These are phyloP conservation scores for Pantelozetes paolii DNA, from an alignment of 2,888 invertebrate species.

Conservation along the genomic window DNA sequence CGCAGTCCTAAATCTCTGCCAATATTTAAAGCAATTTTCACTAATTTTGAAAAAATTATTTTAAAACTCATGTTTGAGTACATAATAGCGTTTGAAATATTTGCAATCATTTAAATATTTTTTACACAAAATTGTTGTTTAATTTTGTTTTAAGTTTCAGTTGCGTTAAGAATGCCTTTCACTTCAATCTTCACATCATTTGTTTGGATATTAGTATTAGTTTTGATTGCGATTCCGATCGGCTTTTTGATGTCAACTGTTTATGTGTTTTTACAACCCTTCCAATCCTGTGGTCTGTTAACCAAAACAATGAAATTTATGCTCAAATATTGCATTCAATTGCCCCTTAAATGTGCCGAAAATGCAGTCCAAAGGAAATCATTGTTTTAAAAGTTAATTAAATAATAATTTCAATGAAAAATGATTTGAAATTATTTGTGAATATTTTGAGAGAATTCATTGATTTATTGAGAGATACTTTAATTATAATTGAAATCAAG, in stretches of 20 bases:
- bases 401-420: neutral
- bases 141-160: too few species aligned
- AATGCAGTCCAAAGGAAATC: constrained; percentile 12
- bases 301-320: constrained; percentile 35
- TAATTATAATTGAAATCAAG: too few species aligned
- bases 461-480: too few species aligned
- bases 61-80: neutral
- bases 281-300: constrained; percentile 39
- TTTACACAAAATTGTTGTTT: too few species aligned
- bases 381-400: neutral
- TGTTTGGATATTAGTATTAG: constrained; percentile 32
- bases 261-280: constrained; percentile 40
- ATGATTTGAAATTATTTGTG: neutral
- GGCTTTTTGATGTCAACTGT: constrained; percentile 36
- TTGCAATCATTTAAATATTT: neutral
- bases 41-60: neutral
- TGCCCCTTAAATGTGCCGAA: constrained; percentile 32
- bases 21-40: neutral
- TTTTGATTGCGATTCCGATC: constrained; percentile 39
- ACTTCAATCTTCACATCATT: neutral
- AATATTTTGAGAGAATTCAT: neutral
- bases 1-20: constrained; percentile 5
- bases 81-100: neutral
- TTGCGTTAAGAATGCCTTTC: constrained; percentile 23
- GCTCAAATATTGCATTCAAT: constrained; percentile 34